Evolutionary conservation across 1,140 invertebrate genomes (phyloP).

Genomic region (Bicyclus anynana): DNA sequence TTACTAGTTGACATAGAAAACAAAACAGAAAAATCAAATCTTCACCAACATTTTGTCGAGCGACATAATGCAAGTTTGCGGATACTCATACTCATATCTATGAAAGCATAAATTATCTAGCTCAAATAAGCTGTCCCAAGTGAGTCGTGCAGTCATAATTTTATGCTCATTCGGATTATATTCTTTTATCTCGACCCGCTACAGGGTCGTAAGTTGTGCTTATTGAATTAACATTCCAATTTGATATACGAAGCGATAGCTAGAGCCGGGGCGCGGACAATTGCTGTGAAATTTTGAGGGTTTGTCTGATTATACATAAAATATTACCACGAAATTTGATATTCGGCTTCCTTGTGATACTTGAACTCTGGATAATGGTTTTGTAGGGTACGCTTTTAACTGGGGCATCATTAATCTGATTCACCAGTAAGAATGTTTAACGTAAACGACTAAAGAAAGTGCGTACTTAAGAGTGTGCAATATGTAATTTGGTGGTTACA

Average conservation of each 20-base stretch:
- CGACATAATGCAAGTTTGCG: not conserved
- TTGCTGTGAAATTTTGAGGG: conserved; percentile 59
- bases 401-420: not conserved
- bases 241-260: conserved; percentile 61
- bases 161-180: conserved; percentile 66
- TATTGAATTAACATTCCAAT: conserved; percentile 75
- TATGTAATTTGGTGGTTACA: no score
- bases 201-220: conserved; percentile 52
- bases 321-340: conserved; percentile 34
- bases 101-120: conserved; percentile 62
- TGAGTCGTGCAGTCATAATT: conserved; percentile 56
- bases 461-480: no score
- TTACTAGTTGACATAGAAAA: no score
- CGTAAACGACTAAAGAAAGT: not conserved
- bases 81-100: conserved; percentile 39
- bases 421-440: not conserved
- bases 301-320: conserved; percentile 41
- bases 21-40: no score
- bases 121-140: conserved; percentile 53
- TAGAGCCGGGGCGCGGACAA: conserved; percentile 52
- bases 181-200: conserved; percentile 63
- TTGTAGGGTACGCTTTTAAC: not conserved
- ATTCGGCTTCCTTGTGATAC: conserved; percentile 4
- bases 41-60: not conserved
- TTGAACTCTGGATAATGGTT: conserved; percentile 11